Conservation (phyloP, 2,888 invertebrate species). For the Andrena bucephala region DNA sequence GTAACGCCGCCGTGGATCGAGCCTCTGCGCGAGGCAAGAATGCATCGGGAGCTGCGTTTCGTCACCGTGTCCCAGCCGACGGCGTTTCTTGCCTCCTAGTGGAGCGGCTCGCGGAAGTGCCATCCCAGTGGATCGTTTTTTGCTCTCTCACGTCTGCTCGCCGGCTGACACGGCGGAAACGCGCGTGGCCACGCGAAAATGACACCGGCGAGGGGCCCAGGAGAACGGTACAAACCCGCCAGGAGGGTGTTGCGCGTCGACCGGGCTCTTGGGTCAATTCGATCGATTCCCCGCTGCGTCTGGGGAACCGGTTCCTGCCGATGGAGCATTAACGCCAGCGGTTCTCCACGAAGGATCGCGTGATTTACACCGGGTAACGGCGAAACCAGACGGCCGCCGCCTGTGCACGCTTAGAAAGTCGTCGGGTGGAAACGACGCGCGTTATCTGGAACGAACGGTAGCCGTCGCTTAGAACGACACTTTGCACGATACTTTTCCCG, state of each 20-base stretch:
- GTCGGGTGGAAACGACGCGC: conserved; percentile 28
- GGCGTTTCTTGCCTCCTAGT: not conserved
- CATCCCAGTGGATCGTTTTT: not conserved
- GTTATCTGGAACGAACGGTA: conserved; percentile 60
- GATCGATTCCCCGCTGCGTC: conserved; percentile 66
- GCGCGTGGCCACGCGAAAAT: not conserved
- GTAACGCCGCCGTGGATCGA: not conserved
- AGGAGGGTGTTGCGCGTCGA: conserved; percentile 55
- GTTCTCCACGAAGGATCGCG: conserved; percentile 61
- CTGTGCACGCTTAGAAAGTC: conserved; percentile 64
- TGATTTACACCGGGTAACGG: conserved; percentile 57
- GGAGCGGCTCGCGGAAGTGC: conserved; percentile 2
- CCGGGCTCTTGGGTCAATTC: conserved; percentile 63
- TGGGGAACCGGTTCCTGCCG: conserved; percentile 65
- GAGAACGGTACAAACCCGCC: conserved; percentile 60
- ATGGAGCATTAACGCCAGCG: conserved; percentile 65
- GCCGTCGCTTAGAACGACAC: conserved; percentile 26
- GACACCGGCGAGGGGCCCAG: conserved; percentile 28
- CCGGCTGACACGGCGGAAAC: conserved; percentile 17
- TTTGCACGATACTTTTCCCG: conserved; percentile 22
- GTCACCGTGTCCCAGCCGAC: not conserved
- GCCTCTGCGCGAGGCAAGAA: not conserved
- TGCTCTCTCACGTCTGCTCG: not conserved
- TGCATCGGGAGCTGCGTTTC: not conserved
- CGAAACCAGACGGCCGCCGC: conserved; percentile 33